phyloP scores from a whole-genome alignment of 1,140 invertebrate species.

The Artemia franciscana region DNA sequence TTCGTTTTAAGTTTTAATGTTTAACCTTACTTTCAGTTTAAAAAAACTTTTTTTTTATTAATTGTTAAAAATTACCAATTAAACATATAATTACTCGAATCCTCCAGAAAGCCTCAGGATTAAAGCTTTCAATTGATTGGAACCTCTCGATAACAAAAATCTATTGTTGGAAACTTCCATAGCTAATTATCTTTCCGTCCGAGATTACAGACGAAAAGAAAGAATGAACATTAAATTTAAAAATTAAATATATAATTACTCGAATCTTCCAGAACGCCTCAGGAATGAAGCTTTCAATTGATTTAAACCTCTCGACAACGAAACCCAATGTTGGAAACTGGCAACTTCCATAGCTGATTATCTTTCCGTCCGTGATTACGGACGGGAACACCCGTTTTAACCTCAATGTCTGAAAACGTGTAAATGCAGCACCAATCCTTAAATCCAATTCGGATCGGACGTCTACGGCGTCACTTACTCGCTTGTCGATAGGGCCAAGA shows the following conservation, averaged over 20 bases:
- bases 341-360: slow-evolving; percentile 93
- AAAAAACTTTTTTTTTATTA: too few species aligned
- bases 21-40: too few species aligned
- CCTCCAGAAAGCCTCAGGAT: slow-evolving; percentile 80
- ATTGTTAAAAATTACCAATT: too few species aligned
- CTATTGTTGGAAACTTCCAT: slow-evolving; percentile 93
- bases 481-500: slow-evolving; percentile 53
- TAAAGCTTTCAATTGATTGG: slow-evolving; percentile 65
- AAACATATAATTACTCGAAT: slow-evolving; percentile 35
- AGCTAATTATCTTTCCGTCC: slow-evolving; percentile 76
- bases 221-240: too few species aligned
- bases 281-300: slow-evolving; percentile 62
- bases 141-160: slow-evolving; percentile 92
- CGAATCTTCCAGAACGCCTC: slow-evolving; percentile 85
- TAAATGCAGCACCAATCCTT: slow-evolving; percentile 92
- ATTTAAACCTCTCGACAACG: slow-evolving; percentile 79
- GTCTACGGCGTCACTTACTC: slow-evolving; percentile 79
- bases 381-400: slow-evolving; percentile 61
- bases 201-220: too few species aligned
- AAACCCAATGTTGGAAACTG: slow-evolving; percentile 94
- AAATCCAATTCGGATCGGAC: slow-evolving; percentile 85
- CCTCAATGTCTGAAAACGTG: slow-evolving; percentile 86
- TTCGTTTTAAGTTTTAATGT: too few species aligned
- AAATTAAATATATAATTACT: slow-evolving; percentile 18
- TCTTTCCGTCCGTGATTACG: slow-evolving; percentile 36